A percentile compares a stretch with the other conserved stretches of the same genome.
Conservation (phyloP, 1,140 invertebrate species). For the Drosophila athabasca region DNA sequence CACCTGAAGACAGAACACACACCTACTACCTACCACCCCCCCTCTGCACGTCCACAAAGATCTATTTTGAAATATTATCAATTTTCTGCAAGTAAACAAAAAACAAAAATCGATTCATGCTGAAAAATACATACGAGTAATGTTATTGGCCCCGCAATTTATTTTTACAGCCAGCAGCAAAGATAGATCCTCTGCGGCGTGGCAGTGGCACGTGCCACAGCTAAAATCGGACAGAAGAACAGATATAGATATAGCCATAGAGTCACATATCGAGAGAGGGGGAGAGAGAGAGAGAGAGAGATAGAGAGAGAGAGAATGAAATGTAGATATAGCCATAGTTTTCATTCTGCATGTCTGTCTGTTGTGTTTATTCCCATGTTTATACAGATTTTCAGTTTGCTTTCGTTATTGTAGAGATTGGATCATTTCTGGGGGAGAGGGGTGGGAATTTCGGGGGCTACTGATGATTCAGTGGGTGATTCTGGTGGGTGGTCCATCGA, state of each 20-base stretch:
- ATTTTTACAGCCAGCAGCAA: constrained; percentile 56
- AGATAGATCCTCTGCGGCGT: constrained; percentile 25
- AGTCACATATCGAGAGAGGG: constrained; percentile 7
- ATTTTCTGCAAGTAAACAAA: constrained; percentile 71
- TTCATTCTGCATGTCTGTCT: constrained; percentile 1
- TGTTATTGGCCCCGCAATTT: constrained; percentile 56
- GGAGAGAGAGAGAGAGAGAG: constrained; percentile 4
- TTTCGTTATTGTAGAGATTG: constrained; percentile 21
- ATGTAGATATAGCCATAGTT: constrained; percentile 32
- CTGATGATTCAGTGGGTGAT: no score
- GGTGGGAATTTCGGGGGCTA: no score
- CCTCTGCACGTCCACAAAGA: constrained; percentile 1
- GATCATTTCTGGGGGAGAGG: constrained; percentile 18
- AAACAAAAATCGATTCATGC: constrained; percentile 56
- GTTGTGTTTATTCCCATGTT: constrained; percentile 31
- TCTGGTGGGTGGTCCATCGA: constrained; percentile 32
- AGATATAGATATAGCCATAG: constrained; percentile 15
- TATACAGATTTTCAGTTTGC: constrained; percentile 40
- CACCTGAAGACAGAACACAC: constrained; percentile 49
- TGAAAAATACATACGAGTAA: constrained; percentile 14
- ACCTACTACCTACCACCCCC: constrained; percentile 26
- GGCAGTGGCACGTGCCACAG: constrained; percentile 62
- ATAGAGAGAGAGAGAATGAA: no score
- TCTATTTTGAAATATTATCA: constrained; percentile 57
- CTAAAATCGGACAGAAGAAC: constrained; percentile 53